Evolutionary conservation across 1,140 invertebrate species (phyloP).

Genomic region (Matsumurasca onukii): DNA sequence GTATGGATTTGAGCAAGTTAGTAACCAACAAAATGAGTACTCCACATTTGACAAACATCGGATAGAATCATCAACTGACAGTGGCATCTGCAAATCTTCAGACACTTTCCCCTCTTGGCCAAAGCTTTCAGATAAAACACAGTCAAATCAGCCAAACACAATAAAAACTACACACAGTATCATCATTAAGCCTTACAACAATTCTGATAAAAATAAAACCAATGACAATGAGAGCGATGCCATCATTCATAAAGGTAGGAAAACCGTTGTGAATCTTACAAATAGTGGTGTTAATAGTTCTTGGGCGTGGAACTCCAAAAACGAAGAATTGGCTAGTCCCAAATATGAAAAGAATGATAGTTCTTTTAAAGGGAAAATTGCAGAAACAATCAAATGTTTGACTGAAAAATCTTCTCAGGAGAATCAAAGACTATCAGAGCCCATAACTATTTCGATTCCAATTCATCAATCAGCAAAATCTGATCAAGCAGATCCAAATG

Average conservation of each 20-base stretch:
- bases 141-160: not conserved
- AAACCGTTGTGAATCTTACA: constrained; percentile 36
- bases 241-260: constrained; percentile 29
- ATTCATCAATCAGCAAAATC: constrained; percentile 18
- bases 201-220: not conserved
- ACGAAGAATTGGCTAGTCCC: not conserved
- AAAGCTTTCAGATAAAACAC: constrained; percentile 21
- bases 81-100: constrained; percentile 66
- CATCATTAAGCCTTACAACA: constrained; percentile 23
- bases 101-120: constrained; percentile 50
- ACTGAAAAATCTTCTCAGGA: constrained; percentile 25
- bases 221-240: constrained; percentile 23
- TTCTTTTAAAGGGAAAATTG: constrained; percentile 26
- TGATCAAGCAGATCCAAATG: constrained; percentile 11
- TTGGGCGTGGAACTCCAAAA: constrained; percentile 16
- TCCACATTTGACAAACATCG: constrained; percentile 42
- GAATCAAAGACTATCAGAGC: constrained; percentile 26
- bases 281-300: constrained; percentile 1
- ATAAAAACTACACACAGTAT: constrained; percentile 35
- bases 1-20: constrained; percentile 70
- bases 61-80: constrained; percentile 60
- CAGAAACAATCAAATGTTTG: constrained; percentile 24
- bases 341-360: constrained; percentile 16
- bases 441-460: constrained; percentile 33
- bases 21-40: constrained; percentile 47